phyloP scores from a whole-genome alignment of 2,888 invertebrate species.

The Iselma pallidipennis region DNA sequence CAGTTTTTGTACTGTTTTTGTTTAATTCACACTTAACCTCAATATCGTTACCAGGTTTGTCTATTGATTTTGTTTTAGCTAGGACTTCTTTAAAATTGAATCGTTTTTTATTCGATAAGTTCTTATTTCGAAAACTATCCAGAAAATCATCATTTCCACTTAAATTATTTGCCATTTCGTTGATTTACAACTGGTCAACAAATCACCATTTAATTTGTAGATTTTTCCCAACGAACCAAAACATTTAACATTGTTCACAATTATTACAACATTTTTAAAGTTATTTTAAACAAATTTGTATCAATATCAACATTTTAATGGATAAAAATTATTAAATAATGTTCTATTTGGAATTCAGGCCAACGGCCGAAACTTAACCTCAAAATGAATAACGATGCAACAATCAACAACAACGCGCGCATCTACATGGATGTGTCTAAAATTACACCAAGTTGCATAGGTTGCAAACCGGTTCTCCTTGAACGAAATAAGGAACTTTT shows the following conservation, averaged over 20 bases:
- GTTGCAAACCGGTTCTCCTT: neutral
- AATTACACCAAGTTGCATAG: neutral
- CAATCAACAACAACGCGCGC: neutral
- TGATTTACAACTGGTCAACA: no score
- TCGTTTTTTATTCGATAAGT: constrained; percentile 29
- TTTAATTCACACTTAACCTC: constrained; percentile 16
- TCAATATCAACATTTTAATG: neutral
- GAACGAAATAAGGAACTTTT: neutral
- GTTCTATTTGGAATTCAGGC: neutral
- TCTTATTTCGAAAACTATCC: constrained; percentile 28
- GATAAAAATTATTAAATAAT: neutral
- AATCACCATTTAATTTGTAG: no score
- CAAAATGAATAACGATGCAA: no score
- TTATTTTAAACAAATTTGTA: neutral
- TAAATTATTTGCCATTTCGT: constrained; percentile 20
- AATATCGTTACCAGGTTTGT: neutral
- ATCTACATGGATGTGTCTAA: neutral
- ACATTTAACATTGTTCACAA: neutral
- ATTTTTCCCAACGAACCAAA: no score
- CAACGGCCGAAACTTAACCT: constrained; percentile 17
- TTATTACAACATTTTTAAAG: neutral
- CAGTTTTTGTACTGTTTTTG: neutral
- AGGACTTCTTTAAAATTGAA: constrained; percentile 35
- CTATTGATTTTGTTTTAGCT: constrained; percentile 1
- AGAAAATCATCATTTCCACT: constrained; percentile 29